Evolutionary conservation across 2,888 invertebrate genomes (phyloP).

Genomic region (Deilephila porcellus): DNA sequence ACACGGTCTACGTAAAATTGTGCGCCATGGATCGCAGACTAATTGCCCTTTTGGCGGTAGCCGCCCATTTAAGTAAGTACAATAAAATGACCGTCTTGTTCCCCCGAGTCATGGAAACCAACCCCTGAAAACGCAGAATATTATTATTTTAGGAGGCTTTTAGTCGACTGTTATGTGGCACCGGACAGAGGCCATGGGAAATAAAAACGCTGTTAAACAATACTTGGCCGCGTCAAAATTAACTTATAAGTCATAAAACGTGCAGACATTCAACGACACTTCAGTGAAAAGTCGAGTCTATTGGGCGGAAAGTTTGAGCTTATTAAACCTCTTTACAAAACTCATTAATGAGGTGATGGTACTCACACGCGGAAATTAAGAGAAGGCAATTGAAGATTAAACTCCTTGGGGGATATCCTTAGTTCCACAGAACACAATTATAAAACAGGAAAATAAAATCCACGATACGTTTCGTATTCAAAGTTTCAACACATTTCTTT

Average conservation of each 20-base stretch:
- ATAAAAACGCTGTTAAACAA: not conserved
- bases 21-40: conserved; percentile 65
- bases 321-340: not conserved
- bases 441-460: not conserved
- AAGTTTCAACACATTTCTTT: not conserved
- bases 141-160: conserved; percentile 35
- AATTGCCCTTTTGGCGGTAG: conserved; percentile 61
- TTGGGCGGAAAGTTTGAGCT: not conserved
- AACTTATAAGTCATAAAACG: not conserved
- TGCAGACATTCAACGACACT: not conserved
- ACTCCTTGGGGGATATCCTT: no score
- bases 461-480: not conserved
- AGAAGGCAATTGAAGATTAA: no score
- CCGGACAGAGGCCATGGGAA: not conserved
- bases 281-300: no score
- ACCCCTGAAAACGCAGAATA: conserved; percentile 19
- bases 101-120: conserved; percentile 26
- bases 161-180: conserved; percentile 16
- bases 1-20: conserved; percentile 41
- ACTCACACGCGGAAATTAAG: not conserved
- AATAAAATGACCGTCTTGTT: conserved; percentile 30
- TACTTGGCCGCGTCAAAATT: not conserved
- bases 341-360: conserved; percentile 10
- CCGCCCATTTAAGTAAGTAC: conserved; percentile 72
- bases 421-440: not conserved